These are phyloP conservation scores for Drosophila anomelani DNA, from an alignment of 2,888 invertebrate genomes.

Conservation along the genomic window DNA sequence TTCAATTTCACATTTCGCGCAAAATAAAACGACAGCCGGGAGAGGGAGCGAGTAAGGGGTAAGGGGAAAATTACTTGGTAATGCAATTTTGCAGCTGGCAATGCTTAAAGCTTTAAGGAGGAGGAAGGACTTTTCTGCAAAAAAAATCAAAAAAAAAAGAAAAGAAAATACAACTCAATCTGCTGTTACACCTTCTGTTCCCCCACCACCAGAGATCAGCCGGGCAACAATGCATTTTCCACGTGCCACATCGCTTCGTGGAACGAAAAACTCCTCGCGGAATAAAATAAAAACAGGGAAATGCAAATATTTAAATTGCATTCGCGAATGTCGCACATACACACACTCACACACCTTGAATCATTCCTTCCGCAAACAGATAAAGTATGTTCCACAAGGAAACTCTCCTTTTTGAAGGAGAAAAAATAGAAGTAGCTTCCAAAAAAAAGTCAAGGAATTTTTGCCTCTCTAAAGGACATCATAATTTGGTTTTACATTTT, in stretches of 20 bases:
- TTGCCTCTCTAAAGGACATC: constrained; percentile 7
- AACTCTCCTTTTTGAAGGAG: constrained; percentile 35
- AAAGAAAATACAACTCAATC: constrained; percentile 24
- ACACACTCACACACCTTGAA: constrained; percentile 68
- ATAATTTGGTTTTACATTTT: constrained; percentile 13
- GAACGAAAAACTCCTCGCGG: constrained; percentile 28
- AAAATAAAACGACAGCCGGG: constrained; percentile 39
- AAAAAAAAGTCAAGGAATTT: constrained; percentile 1
- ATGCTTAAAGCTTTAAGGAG: constrained; percentile 64
- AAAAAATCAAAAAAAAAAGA: background rate
- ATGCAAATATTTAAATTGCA: constrained; percentile 82
- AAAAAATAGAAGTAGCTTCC: background rate
- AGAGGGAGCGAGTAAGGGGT: constrained; percentile 3
- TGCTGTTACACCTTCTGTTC: constrained; percentile 20
- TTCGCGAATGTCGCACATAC: constrained; percentile 74
- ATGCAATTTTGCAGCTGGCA: constrained; percentile 73
- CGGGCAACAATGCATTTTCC: constrained; percentile 37
- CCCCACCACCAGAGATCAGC: constrained; percentile 31
- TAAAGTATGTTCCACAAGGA: constrained; percentile 79
- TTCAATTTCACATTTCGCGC: constrained; percentile 71
- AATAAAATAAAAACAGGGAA: constrained; percentile 67
- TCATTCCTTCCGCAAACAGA: constrained; percentile 79
- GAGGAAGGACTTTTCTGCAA: background rate
- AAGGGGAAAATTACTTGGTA: constrained; percentile 63
- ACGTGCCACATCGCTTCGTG: constrained; percentile 16